Evolutionary conservation across 2,888 invertebrate genomes (phyloP).

Genomic region (Tryphoninae sp.): DNA sequence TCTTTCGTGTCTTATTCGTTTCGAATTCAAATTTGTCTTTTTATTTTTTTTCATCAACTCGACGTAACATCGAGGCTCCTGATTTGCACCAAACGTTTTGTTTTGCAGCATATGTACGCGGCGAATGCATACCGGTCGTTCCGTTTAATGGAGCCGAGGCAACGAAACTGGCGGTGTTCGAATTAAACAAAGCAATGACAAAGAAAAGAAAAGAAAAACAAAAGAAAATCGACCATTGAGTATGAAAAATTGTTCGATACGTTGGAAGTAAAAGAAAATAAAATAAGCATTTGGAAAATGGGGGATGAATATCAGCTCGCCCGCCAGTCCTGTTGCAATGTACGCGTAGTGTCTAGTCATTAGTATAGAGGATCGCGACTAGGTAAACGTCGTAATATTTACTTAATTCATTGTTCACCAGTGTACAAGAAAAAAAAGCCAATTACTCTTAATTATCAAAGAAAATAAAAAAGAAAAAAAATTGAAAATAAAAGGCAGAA

Average conservation of each 20-base stretch:
- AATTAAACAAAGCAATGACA: not conserved
- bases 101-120: slow-evolving; percentile 71
- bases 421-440: slow-evolving; percentile 4
- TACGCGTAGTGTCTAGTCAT: slow-evolving; percentile 52
- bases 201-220: not conserved
- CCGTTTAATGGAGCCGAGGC: slow-evolving; percentile 33
- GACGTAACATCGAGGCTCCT: slow-evolving; percentile 62
- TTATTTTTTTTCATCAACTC: not conserved
- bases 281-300: not conserved
- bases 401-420: slow-evolving; percentile 50
- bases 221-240: not conserved
- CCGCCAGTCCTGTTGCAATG: slow-evolving; percentile 57
- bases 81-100: slow-evolving; percentile 73
- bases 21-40: not conserved
- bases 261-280: not conserved
- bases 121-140: slow-evolving; percentile 69
- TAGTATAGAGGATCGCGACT: slow-evolving; percentile 51
- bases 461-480: slow-evolving; percentile 1
- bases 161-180: slow-evolving; percentile 54
- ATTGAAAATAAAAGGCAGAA: not conserved
- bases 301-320: slow-evolving; percentile 2
- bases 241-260: slow-evolving; percentile 8
- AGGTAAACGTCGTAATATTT: slow-evolving; percentile 44
- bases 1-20: not conserved
- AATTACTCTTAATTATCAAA: not conserved